Conservation (phyloP, 2,113 vertebrate genomes). For the Ciconia boyciana region DNA sequence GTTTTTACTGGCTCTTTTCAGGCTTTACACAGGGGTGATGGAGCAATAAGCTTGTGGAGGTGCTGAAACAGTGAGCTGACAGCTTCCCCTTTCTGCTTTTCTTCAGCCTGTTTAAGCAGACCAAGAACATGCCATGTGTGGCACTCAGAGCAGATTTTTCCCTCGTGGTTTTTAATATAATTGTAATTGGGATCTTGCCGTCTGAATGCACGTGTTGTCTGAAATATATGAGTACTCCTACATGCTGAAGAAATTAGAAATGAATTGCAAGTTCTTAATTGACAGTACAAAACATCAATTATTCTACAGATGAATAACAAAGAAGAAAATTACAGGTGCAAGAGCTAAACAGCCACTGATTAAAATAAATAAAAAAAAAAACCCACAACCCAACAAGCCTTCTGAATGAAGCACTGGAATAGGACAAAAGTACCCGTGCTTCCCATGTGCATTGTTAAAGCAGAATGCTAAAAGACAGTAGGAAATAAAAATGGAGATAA, state of each 20-base stretch:
- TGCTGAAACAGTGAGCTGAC: background rate
- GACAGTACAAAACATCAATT: conserved; percentile 55
- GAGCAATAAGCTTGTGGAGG: background rate
- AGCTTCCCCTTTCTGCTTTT: background rate
- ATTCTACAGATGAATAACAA: conserved; percentile 34
- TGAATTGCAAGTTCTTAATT: conserved; percentile 43
- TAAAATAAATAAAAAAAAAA: background rate
- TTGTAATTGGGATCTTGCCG: background rate
- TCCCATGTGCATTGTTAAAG: background rate
- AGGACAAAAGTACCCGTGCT: background rate
- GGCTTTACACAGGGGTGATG: background rate
- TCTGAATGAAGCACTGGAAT: background rate
- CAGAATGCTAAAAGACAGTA: background rate
- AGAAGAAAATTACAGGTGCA: conserved; percentile 56
- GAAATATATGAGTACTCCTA: background rate
- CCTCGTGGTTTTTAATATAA: background rate
- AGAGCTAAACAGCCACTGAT: conserved; percentile 27
- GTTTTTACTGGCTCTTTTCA: background rate
- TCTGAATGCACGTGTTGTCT: background rate
- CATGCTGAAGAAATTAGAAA: conserved; percentile 26
- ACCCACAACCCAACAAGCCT: background rate
- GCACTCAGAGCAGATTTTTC: background rate
- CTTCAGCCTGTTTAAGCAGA: background rate
- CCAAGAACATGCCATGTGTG: background rate
- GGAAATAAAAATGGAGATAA: background rate